Conservation (phyloP, 2,113 vertebrate species). For the Puntigrus tetrazona region DNA sequence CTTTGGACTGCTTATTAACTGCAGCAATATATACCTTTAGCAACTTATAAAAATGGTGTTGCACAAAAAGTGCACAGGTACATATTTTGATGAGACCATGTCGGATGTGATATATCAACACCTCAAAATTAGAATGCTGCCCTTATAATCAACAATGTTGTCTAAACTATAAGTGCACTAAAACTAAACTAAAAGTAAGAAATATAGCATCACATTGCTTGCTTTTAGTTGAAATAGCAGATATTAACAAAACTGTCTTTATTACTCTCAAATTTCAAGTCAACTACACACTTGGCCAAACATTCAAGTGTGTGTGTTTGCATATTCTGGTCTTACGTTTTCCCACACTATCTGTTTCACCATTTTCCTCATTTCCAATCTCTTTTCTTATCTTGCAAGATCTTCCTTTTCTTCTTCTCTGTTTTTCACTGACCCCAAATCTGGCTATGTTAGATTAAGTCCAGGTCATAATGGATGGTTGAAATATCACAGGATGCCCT, state of each 20-base stretch:
- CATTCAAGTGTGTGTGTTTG: neutral
- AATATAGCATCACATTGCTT: neutral
- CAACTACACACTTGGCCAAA: neutral
- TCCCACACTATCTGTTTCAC: neutral
- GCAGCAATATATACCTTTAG: too few species aligned
- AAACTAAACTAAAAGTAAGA: too few species aligned
- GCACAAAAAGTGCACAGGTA: too few species aligned
- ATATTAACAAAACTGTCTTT: neutral
- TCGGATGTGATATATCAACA: too few species aligned
- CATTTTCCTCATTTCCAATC: neutral
- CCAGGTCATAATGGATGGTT: slow-evolving; percentile 73
- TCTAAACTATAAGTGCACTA: neutral
- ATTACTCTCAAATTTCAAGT: neutral
- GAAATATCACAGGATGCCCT: slow-evolving; percentile 81
- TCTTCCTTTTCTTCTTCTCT: slow-evolving; percentile 42
- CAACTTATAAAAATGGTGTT: too few species aligned
- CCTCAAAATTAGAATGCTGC: neutral
- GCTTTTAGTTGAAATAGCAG: neutral
- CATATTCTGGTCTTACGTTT: neutral
- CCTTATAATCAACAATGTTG: neutral
- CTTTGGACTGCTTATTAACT: too few species aligned
- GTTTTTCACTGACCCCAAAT: slow-evolving; percentile 76
- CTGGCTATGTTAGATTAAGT: slow-evolving; percentile 75
- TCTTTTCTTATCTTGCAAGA: slow-evolving; percentile 25
- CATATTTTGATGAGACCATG: too few species aligned